A percentile compares a stretch with the other conserved stretches of the same genome.
Evolutionary conservation across 2,113 vertebrate species (phyloP).

Genomic region (Menura novaehollandiae): DNA sequence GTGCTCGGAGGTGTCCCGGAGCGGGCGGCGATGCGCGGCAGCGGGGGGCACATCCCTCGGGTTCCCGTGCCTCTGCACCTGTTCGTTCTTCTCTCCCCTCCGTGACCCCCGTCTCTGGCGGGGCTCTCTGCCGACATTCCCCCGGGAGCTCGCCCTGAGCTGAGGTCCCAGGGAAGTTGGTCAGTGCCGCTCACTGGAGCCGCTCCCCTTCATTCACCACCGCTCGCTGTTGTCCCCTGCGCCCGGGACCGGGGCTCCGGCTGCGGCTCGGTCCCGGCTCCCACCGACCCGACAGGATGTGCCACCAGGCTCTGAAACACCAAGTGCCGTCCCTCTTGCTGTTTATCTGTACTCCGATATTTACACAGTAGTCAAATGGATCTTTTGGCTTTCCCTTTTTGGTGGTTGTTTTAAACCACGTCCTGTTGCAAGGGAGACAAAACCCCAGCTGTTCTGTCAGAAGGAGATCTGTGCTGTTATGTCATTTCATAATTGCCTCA

Average conservation of each 20-base stretch:
- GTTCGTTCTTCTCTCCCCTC: neutral
- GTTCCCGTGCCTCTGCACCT: neutral
- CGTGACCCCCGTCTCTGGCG: neutral
- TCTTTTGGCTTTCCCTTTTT: neutral
- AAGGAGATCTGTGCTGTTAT: conserved; percentile 21
- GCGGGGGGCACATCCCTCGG: neutral
- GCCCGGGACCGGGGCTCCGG: neutral
- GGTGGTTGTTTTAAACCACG: neutral
- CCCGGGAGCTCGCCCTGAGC: neutral
- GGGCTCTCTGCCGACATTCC: neutral
- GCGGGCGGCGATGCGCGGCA: neutral
- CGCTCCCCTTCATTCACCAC: neutral
- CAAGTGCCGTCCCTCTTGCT: neutral
- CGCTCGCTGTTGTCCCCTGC: neutral
- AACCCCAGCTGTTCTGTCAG: neutral
- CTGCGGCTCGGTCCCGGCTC: neutral
- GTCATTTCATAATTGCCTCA: conserved; percentile 41
- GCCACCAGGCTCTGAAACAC: neutral
- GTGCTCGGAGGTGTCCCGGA: neutral
- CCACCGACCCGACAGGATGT: neutral
- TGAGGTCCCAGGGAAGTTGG: neutral
- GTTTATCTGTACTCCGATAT: neutral
- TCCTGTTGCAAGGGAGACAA: neutral
- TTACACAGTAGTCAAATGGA: neutral
- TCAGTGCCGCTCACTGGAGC: neutral